Conservation (phyloP, 2,888 invertebrate genomes). For the Chirona hameri region DNA sequence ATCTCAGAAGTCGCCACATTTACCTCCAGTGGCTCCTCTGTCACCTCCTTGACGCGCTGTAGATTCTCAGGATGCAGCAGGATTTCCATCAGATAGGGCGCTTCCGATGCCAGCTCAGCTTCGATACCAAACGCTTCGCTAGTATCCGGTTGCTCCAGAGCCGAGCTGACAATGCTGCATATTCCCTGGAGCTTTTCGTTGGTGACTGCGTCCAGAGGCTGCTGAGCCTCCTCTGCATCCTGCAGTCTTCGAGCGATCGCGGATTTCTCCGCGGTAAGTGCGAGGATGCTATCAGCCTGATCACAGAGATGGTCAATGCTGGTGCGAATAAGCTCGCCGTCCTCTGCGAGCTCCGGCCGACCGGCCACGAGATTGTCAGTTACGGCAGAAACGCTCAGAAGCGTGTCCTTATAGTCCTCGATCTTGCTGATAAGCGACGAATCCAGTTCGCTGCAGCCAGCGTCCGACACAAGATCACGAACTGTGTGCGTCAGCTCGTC, state of each 20-base stretch:
- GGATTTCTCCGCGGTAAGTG: neutral
- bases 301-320: neutral
- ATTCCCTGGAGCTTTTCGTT: neutral
- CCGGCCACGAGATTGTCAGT: slow-evolving; percentile 3
- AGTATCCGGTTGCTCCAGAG: neutral
- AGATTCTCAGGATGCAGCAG: neutral
- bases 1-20: neutral
- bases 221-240: neutral
- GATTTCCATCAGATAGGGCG: neutral
- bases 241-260: neutral
- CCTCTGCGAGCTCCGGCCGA: neutral
- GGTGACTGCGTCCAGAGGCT: neutral
- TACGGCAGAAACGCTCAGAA: neutral
- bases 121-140: neutral
- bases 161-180: neutral
- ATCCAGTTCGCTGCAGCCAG: neutral
- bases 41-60: neutral
- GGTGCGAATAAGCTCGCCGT: neutral
- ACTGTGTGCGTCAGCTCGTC: slow-evolving; percentile 1
- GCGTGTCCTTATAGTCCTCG: neutral
- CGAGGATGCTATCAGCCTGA: neutral
- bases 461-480: neutral
- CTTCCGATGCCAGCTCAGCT: neutral
- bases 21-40: neutral
- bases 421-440: neutral